Evolutionary conservation across 2,113 vertebrate genomes (phyloP), one percentile per base, ranked within the genome.

Genomic region (Poicephalus meyeri): DNA sequence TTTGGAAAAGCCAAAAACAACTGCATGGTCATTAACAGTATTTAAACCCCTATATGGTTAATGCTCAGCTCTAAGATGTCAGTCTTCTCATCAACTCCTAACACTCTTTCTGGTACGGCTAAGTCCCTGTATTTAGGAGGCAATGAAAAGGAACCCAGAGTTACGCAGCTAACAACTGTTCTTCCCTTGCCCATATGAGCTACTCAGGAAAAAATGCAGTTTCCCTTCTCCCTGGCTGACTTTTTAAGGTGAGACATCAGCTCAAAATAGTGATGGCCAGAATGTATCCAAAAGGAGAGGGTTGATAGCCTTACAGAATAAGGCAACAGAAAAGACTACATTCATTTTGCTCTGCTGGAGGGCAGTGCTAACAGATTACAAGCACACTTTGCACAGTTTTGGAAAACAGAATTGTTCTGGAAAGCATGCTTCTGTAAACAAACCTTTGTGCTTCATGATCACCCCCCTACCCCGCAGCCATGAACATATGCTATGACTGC

Each of bases 371-470:
- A 94, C 6, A 91, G 81, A 86, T 88, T 81, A 77, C 6, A 6
- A 89, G 80, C 33, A 77, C 46, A 41, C 71, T 70, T 77, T 25
- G 24, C 19, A 4, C 39, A 63, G 35, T 91, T 77, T 88, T 88
- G 80, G 80, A 91, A 80, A 80, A 83, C 29, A 83, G 26, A 55
- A 39, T 53, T 74, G 26, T 39, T 83, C 52, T 5, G 7, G n/a
- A 92, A 91, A 87, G 74, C 10, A 24, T 37, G 25, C 15, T 81
- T 85, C 81, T 86, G 61, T 91, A 96, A 96, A 95, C 60, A 93
- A 96, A 83, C n/a, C 44, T n/a, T 56, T 47, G 52, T 8, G 18
- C 71, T 85, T 76, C 39, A 10, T 9, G 49, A 89, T 65, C 42
- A 53, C 23, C 37, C 44, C 41, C 68, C 52, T 61, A 80, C 24